Evolutionary conservation across 37 sponge, comb jelly and placozoan genomes (phyloP), one percentile per base, ranked within the genome.

Genomic region (Cliona cf. orientalis): DNA sequence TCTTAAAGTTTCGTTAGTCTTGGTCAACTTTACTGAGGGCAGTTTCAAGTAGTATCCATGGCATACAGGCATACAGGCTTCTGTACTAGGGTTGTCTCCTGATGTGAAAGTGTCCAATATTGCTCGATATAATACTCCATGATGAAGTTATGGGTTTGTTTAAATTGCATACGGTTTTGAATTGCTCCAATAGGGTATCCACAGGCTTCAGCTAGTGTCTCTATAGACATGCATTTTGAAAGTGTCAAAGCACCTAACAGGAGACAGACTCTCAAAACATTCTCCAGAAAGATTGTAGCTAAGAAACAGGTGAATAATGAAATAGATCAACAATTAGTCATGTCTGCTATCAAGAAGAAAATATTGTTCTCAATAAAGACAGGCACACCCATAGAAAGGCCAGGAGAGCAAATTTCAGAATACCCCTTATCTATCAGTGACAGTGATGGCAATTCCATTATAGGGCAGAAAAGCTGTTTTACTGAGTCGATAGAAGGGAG

Each of bases 321-420:
- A 35, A 67, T 19, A 31, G 80, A 80, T 28, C 29, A 41, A 67
- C 3, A 28, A 2, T 71, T 80, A 33, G 56, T 80, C 29, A 9
- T 80, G 21, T 80, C 69, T 19, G 37, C 69, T 14, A 80, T 80
- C 58, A 66, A 67, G 32, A 80, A 45, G 26, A 61, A 61, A 61
- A 61, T 61, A 28, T 28, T 25, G 28, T 22, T n/a, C 6, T 61
- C 63, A 26, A 61, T n/a, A 61, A 61, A 67, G 5, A 67, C 68
- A 36, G 63, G 63, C 5, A 61, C 22, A 61, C 63, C 63, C n/a
- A 61, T 61, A 61, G 63, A n/a, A 6, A 12, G 28, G n/a, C 68
- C 68, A 37, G 68, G 68, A 7, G 68, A 67, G 40, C 68, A 67
- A 36, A 23, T 67, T 7, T 36, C 36, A 9, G 68, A 67, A 22